Base-by-base conservation (phyloP, 2,888 invertebrate genomes). In the Caenorhabditis virilis region DNA sequence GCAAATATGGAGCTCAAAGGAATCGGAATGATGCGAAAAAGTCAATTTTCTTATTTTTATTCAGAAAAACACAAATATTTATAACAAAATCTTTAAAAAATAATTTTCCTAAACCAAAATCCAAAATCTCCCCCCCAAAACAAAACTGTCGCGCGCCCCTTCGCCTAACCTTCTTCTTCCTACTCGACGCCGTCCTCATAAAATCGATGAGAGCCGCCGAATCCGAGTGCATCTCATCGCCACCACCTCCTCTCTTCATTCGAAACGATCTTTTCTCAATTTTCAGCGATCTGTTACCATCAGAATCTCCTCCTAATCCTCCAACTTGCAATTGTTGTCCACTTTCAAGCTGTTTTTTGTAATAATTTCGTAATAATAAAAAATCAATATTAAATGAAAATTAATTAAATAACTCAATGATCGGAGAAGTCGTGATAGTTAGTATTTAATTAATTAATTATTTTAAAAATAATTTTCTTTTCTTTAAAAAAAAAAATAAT, bases 201-300 rank as follows among this genome's bases (percentile, higher is more conserved):
- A 79, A 74, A 49, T 80, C 74, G 46, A 80, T 64, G 25, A 81
- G 65, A 3, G 78, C 78, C 16, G 78, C 75, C 38, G 74, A 67
- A 53, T 74, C 78, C 46, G 74, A 72, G 62, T 77, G 78, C 41
- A 72, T 66, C 18, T 67, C 64, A 36, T 69, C 58, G 46, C 60
- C 67, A 38, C 53, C 51, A 23, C 52, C 55, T 33, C 56, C 60
- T 27, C 71, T 72, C 43, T 69, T 69, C 45, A 72, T 69, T 30
- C 79, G 76, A 53, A 79, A 79, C 18, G 76, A 77, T 41, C 79
- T 67, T 57, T 79, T 80, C 50, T 79, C 79, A 42, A n/a, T n/a
- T n/a, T n/a, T n/a, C n/a, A n/a, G n/a, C n/a, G n/a, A n/a, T n/a
- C n/a, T n/a, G n/a, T n/a, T n/a, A n/a, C n/a, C n/a, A n/a, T n/a